phyloP scores from a whole-genome alignment of 2,888 invertebrate species.

The Aphelenchoides bicaudatus region DNA sequence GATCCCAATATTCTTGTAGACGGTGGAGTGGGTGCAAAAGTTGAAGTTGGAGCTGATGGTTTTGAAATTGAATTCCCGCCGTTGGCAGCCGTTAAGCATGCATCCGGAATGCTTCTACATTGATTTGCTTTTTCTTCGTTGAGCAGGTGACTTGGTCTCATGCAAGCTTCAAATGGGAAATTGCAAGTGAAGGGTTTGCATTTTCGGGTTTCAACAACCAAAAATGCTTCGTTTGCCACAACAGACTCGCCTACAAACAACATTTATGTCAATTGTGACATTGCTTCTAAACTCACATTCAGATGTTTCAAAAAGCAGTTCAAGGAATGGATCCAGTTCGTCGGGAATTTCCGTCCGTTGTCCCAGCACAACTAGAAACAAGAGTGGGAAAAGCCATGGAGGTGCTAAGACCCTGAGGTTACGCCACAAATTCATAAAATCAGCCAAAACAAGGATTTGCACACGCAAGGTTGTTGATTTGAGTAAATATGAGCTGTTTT shows the following conservation, averaged over 20 bases:
- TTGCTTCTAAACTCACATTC: constrained; percentile 46
- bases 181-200: constrained; percentile 52
- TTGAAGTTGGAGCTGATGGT: not conserved
- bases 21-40: constrained; percentile 21
- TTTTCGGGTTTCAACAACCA: constrained; percentile 45
- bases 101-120: constrained; percentile 44
- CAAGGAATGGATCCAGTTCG: constrained; percentile 55
- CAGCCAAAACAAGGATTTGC: constrained; percentile 5
- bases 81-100: constrained; percentile 56
- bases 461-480: too few relatives aligned
- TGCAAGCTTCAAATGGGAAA: constrained; percentile 54
- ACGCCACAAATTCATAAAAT: not conserved
- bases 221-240: constrained; percentile 44
- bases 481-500: too few relatives aligned
- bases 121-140: constrained; percentile 49
- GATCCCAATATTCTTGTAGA: constrained; percentile 15
- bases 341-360: constrained; percentile 42
- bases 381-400: constrained; percentile 3
- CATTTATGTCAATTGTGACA: not conserved
- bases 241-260: constrained; percentile 52
- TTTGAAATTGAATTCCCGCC: constrained; percentile 44
- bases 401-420: constrained; percentile 14
- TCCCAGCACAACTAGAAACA: constrained; percentile 11
- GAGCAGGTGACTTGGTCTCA: constrained; percentile 42
- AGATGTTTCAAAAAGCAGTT: constrained; percentile 52